Evolutionary conservation across 2,888 invertebrate species (phyloP), one percentile per base, ranked within the genome.

Genomic region (Platerodrilus igneus): DNA sequence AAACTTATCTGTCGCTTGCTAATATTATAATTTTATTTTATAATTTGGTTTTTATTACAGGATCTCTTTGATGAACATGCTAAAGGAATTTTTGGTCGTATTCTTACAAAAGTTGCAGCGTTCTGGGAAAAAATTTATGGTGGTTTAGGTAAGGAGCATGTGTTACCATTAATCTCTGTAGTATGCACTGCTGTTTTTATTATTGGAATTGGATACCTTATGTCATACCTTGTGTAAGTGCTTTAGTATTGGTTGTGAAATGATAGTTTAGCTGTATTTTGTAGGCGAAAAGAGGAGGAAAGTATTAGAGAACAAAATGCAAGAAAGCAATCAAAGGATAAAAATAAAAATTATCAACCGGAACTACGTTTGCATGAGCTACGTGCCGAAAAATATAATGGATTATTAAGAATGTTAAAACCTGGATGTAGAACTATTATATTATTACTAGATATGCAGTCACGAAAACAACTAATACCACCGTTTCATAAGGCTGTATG

Each of bases 391-490:
- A 94, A 94, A 41, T 97, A 94, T 65, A 92, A 94, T 62, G 94
- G 93, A 37, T 77, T 99, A 52, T 87, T 99, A 30, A 78, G 93
- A 29, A 70, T 95, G 37, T 72, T 94, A 45, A 94, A 94, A 66
- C 95, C 96, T 0, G 97, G 97, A 0, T 94, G 95, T 65, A 78
- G 96, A 2, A 95, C 96, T 0, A 81, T 99, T 43, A 80, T 96
- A 22, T 68, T 99, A 28, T 73, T 99, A 34, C 84, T 96, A 3
- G 95, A 97, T 68, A 75, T 82, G 63, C 87, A 91, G 61, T 87
- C 88, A 39, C 85, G 92, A 32, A 78, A 86, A 47, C 86, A 86
- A 60, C 73, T 99, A 29, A 75, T 96, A 46, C 87, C 91, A 25
- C 85, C 86, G 45, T 99, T 94, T 73, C 93, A 94, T 65, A 84